Conservation (phyloP, 2,797 vertebrate genomes). For the Microctenopoma stevenorrisi region DNA sequence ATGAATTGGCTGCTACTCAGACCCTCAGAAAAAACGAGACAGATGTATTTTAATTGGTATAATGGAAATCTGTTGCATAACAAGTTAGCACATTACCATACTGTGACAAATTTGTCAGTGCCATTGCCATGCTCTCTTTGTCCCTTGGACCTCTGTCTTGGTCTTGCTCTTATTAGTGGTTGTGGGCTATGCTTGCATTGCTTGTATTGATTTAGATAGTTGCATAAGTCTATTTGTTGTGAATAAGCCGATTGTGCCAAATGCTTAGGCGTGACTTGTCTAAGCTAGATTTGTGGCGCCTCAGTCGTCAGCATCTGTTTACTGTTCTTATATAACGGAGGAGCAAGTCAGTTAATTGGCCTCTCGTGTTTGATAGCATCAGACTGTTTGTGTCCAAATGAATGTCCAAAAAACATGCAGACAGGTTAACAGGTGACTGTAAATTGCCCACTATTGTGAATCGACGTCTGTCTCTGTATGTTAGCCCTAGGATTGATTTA, state of each 20-base stretch:
- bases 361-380: not conserved
- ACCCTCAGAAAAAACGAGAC: slow-evolving; percentile 8
- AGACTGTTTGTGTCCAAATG: too few species aligned
- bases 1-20: slow-evolving; percentile 42
- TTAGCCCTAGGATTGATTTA: too few species aligned
- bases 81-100: slow-evolving; percentile 38
- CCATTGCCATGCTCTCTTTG: slow-evolving; percentile 1
- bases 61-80: slow-evolving; percentile 63
- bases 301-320: slow-evolving; percentile 4
- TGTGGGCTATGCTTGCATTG: not conserved
- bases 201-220: slow-evolving; percentile 1
- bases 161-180: not conserved
- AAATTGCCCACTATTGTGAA: too few species aligned
- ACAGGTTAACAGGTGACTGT: too few species aligned
- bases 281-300: not conserved
- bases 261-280: not conserved
- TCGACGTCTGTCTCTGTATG: too few species aligned
- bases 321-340: slow-evolving; percentile 1
- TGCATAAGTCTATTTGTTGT: not conserved
- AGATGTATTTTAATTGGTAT: slow-evolving; percentile 24
- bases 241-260: not conserved
- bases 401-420: too few species aligned
- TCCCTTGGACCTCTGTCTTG: slow-evolving; percentile 12
- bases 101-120: slow-evolving; percentile 4
- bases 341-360: not conserved